phyloP scores from a whole-genome alignment of 2,888 invertebrate species.

The Pollenia griseotomentosa region DNA sequence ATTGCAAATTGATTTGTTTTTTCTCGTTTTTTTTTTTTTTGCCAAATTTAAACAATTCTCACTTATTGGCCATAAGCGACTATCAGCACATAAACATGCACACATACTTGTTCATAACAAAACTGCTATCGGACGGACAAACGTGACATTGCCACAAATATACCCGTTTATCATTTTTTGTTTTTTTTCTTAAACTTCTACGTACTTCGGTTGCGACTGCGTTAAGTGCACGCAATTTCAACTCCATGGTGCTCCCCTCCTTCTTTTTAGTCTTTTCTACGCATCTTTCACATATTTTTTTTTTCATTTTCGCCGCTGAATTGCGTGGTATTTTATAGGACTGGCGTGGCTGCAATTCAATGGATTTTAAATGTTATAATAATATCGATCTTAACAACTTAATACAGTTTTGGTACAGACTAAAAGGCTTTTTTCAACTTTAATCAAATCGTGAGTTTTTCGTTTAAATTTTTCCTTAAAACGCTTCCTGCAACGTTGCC shows the following conservation, averaged over 20 bases:
- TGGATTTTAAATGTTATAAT: conserved; percentile 67
- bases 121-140: conserved; percentile 2
- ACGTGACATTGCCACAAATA: conserved; percentile 60
- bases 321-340: conserved; percentile 50
- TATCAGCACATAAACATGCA: background rate
- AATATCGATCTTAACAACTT: conserved; percentile 73
- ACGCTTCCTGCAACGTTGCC: conserved; percentile 4
- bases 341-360: conserved; percentile 64
- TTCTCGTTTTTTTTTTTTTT: background rate
- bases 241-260: conserved; percentile 25
- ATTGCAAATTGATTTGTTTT: conserved; percentile 70
- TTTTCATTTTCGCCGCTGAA: conserved; percentile 14
- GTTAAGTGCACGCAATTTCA: conserved; percentile 71
- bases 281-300: background rate
- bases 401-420: conserved; percentile 58
- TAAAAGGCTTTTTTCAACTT: conserved; percentile 42
- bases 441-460: conserved; percentile 70
- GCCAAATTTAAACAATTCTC: conserved; percentile 45
- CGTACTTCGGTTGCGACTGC: conserved; percentile 42
- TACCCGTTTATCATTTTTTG: conserved; percentile 55
- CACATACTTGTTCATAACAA: background rate
- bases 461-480: conserved; percentile 47
- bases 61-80: conserved; percentile 39
- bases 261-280: conserved; percentile 1
- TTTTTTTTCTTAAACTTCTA: conserved; percentile 13